These are phyloP conservation scores for Siniperca obscura DNA, from an alignment of 2,797 vertebrate species.

Conservation along the genomic window DNA sequence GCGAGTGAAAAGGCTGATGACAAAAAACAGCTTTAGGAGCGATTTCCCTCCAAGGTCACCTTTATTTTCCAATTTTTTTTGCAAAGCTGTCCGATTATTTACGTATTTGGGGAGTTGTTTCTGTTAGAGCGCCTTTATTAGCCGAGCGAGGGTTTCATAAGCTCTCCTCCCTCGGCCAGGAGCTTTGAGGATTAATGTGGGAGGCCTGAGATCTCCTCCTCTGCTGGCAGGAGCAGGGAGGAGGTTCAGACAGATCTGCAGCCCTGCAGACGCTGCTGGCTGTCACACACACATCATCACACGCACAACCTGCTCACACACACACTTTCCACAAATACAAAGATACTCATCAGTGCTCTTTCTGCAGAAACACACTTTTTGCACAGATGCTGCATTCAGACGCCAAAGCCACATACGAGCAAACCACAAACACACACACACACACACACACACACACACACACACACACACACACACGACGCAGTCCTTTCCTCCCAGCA, in stretches of 20 bases:
- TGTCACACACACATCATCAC: slow-evolving; percentile 5
- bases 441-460: neutral
- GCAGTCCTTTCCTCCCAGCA: neutral
- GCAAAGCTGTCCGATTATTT: neutral
- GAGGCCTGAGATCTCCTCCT: slow-evolving; percentile 37
- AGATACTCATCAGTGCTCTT: neutral
- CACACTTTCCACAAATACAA: neutral
- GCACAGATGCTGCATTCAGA: neutral
- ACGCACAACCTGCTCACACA: neutral
- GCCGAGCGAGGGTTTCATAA: neutral
- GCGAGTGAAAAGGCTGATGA: neutral
- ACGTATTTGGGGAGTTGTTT: neutral
- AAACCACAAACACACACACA: neutral
- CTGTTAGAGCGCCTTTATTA: neutral
- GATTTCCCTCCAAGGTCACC: neutral
- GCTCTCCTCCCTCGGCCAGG: slow-evolving; percentile 20
- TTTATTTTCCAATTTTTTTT: neutral
- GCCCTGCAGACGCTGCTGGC: slow-evolving; percentile 36
- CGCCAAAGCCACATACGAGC: neutral
- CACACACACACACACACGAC: neutral
- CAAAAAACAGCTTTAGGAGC: neutral
- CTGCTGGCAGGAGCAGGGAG: slow-evolving; percentile 28
- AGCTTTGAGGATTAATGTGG: slow-evolving; percentile 62
- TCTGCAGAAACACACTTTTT: neutral
- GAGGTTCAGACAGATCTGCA: slow-evolving; percentile 34